phyloP scores from a whole-genome alignment of 2,113 vertebrate genomes.

The Halcyon malimbica region DNA sequence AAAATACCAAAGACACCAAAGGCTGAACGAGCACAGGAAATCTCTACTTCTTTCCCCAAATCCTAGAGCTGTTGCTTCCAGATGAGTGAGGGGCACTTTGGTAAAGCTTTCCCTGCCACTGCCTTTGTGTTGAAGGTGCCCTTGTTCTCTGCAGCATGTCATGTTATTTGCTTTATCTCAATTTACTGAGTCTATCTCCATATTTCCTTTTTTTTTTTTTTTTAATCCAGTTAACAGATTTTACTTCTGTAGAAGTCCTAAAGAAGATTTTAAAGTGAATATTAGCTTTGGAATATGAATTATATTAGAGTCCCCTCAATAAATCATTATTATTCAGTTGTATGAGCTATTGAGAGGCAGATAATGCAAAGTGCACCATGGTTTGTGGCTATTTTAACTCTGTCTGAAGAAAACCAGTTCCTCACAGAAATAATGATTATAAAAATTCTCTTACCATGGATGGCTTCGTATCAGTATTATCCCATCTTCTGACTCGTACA shows the following conservation, averaged over 20 bases:
- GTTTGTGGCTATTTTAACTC: not conserved
- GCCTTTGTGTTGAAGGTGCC: not conserved
- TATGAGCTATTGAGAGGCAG: not conserved
- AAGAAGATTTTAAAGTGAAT: not conserved
- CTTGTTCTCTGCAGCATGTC: not conserved
- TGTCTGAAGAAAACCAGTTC: not conserved
- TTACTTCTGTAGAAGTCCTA: not conserved
- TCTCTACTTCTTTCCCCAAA: not conserved
- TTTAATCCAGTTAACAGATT: not conserved
- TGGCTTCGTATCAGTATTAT: conserved; percentile 76
- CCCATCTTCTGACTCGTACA: conserved; percentile 86
- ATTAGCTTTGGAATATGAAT: not conserved
- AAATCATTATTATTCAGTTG: not conserved
- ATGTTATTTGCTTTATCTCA: not conserved
- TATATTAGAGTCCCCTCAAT: not conserved
- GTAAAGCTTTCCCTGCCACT: not conserved
- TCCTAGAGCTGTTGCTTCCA: not conserved
- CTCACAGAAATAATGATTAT: not conserved
- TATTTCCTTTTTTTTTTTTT: not conserved
- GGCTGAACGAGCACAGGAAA: not conserved
- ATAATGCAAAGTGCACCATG: not conserved
- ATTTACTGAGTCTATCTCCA: not conserved
- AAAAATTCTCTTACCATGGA: conserved; percentile 84
- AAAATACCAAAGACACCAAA: not conserved
- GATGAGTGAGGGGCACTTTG: not conserved